Evolutionary conservation across 2,797 vertebrate genomes (phyloP).

Genomic region (Helostoma temminkii): DNA sequence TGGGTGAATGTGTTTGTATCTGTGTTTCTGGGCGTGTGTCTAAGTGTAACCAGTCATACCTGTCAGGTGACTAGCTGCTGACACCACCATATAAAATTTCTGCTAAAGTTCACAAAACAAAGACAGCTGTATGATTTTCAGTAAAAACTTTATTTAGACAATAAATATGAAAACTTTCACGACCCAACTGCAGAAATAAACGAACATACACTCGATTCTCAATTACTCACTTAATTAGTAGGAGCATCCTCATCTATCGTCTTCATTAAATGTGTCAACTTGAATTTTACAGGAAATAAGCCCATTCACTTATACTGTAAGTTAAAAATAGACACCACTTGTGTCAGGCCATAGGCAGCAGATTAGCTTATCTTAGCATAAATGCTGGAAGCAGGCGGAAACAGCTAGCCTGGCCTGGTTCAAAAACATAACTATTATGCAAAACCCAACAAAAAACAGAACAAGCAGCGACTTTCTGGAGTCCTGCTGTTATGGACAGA

Average conservation of each 20-base stretch:
- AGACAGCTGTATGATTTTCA: fast-evolving
- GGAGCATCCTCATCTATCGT: not conserved
- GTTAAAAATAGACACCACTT: no score
- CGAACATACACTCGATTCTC: not conserved
- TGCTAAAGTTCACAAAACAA: not conserved
- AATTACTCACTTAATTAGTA: not conserved
- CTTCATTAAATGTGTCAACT: not conserved
- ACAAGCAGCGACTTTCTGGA: no score
- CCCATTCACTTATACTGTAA: no score
- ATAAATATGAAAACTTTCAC: conserved; percentile 51
- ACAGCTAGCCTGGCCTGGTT: no score
- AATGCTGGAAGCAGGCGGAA: no score
- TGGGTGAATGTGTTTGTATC: not conserved
- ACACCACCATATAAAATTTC: not conserved
- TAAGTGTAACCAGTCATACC: conserved; percentile 61
- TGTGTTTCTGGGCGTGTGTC: conserved; percentile 1
- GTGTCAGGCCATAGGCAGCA: no score
- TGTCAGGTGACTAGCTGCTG: conserved; percentile 47
- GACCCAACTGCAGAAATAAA: conserved; percentile 15
- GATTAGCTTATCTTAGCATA: no score
- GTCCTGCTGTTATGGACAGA: no score
- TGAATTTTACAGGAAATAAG: not conserved
- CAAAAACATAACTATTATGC: no score
- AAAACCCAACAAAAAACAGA: no score
- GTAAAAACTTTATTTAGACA: conserved; percentile 66